Evolutionary conservation across 2,797 vertebrate species (phyloP).

Genomic region (Enteromius paludinosus): DNA sequence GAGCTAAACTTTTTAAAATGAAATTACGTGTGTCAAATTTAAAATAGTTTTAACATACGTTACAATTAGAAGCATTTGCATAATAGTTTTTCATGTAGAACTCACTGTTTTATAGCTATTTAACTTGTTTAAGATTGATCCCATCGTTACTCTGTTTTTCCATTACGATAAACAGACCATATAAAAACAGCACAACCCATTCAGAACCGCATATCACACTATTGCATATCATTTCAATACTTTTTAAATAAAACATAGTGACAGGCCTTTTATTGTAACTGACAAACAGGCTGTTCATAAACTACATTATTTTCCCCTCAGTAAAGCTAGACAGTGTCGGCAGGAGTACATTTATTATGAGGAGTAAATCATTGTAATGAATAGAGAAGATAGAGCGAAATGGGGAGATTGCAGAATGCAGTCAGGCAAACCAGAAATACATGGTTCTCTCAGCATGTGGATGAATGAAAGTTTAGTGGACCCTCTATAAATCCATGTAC

Average conservation of each 20-base stretch:
- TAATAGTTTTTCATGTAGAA: neutral
- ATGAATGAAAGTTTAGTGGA: conserved; percentile 27
- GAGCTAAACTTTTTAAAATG: neutral
- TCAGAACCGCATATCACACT: neutral
- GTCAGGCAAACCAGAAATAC: conserved; percentile 8
- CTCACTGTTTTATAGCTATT: neutral
- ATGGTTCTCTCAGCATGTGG: conserved; percentile 10
- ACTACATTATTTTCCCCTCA: conserved; percentile 9
- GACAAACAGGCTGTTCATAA: conserved; percentile 17
- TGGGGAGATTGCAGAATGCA: neutral
- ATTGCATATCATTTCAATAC: neutral
- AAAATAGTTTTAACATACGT: neutral
- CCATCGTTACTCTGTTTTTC: neutral
- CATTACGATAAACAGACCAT: neutral
- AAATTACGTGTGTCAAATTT: neutral
- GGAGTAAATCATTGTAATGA: conserved; percentile 19
- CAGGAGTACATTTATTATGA: conserved; percentile 25
- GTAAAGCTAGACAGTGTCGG: neutral
- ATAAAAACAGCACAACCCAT: neutral
- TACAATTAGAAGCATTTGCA: neutral
- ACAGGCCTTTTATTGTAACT: conserved; percentile 25
- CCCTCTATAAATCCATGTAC: conserved; percentile 22
- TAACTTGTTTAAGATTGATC: neutral
- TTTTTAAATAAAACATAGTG: conserved; percentile 1
- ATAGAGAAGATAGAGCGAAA: conserved; percentile 9